Evolutionary conservation across 2,888 invertebrate genomes (phyloP), one percentile per base, ranked within the genome.

Genomic region (Girardia tigrina): DNA sequence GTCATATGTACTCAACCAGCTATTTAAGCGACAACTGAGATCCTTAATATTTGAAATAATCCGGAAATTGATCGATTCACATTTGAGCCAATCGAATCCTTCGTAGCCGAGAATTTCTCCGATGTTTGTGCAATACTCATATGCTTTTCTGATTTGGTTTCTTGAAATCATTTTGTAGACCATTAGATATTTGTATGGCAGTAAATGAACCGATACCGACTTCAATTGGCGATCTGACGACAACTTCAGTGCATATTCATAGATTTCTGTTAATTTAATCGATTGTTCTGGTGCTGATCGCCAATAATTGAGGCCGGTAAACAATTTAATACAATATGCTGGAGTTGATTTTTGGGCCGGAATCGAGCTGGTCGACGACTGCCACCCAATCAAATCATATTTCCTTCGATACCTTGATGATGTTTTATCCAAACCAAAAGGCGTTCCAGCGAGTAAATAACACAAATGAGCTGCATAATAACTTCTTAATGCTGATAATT

Each of bases 191-290:
- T 56, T 56, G 23, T 56, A 56, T 56, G 56, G 56, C n/a, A 56
- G n/a, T n/a, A 56, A 56, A 56, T 56, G 56, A 56, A 56, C n/a
- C n/a, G 56, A 56, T 56, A 56, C n/a, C n/a, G 56, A 12, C n/a
- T 56, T n/a, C n/a, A n/a, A n/a, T n/a, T n/a, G n/a, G n/a, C n/a
- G n/a, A n/a, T n/a, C n/a, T n/a, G 36, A 36, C 16, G 8, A 12
- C 36, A 36, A 36, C 16, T 36, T 36, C 36, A 36, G 36, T 12
- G 56, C 56, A n/a, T 56, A 56, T 56, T 56, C 56, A 56, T 8
- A 56, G n/a, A 56, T 23, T 16, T 56, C 56, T 4, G 56, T 56
- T n/a, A 56, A 16, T 56, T 56, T 56, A 2, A 56, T 56, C 6
- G 8, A 56, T 56, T 56, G 56, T 56, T 56, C 56, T n/a, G 56